A percentile compares a stretch with the other conserved stretches of the same genome.
phyloP scores from a whole-genome alignment of 2,888 invertebrate species.

The Habrosyne pyritoides region DNA sequence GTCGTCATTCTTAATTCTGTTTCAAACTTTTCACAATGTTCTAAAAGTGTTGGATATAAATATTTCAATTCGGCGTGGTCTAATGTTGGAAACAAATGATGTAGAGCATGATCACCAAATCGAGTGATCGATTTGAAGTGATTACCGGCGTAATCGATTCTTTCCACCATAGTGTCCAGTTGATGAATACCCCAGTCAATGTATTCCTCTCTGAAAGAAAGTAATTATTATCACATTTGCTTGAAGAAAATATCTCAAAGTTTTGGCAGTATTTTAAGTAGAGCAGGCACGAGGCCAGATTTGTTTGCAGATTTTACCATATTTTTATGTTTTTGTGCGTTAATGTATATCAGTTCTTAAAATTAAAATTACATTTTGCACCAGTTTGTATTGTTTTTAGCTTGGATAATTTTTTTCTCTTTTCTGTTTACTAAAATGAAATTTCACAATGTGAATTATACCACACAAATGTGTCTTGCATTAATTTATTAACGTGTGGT shows the following conservation, averaged over 20 bases:
- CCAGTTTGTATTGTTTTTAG: too few relatives aligned
- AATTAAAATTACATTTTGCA: too few relatives aligned
- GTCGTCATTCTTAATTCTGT: conserved; percentile 74
- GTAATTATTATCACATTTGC: neutral
- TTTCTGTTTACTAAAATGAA: too few relatives aligned
- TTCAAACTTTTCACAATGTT: conserved; percentile 86
- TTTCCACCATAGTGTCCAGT: conserved; percentile 88
- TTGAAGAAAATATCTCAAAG: neutral
- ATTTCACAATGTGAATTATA: too few relatives aligned
- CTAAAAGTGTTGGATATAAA: conserved; percentile 84
- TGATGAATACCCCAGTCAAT: conserved; percentile 92
- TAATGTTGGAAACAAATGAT: conserved; percentile 91
- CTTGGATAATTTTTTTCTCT: too few relatives aligned
- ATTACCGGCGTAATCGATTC: conserved; percentile 85
- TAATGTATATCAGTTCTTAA: neutral
- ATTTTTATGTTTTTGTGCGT: neutral
- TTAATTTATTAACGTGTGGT: too few relatives aligned
- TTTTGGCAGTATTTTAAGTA: neutral
- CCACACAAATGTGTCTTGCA: too few relatives aligned
- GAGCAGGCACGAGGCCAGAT: neutral
- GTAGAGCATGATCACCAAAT: conserved; percentile 91
- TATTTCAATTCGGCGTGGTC: conserved; percentile 89
- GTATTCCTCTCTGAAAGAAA: conserved; percentile 67
- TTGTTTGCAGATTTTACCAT: neutral
- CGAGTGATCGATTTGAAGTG: conserved; percentile 87